Base-by-base conservation (phyloP, 2,797 vertebrate species). In the Rhinichthys osculus region DNA sequence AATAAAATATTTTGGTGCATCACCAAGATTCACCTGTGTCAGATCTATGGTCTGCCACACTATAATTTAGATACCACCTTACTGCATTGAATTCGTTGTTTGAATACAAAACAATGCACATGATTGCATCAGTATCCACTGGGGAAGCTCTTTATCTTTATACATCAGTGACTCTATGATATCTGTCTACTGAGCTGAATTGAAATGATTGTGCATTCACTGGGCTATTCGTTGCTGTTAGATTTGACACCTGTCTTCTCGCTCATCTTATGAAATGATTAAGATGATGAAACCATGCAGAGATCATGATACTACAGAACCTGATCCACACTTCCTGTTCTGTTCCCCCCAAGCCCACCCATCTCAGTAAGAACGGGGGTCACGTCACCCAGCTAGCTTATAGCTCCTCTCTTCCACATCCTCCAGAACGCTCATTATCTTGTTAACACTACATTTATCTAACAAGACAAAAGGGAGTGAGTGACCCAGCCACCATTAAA, bases 361-460 rank as follows among this genome's bases (percentile, higher is more conserved):
- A 72, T 72, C 86, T 82, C 85, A 52, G 72, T 91, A 93, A 91
- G 92, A 92, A 90, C 88, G 90, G 93, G 92, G 94, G 96, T 95
- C 95, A 95, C 88, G 96, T 95, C 95, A 95, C 89, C 86, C 80
- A 70, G 23, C 80, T 78, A 81, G 27, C 44, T 35, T 40, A 38
- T 38, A 80, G n/a, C 82, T 54, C 64, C 62, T 54, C 70, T 40
- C 47, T 79, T 64, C 84, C 8, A n/a, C 82, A 30, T 78, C 85
- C 85, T 73, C 86, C 87, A 54, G 80, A 86, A 82, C 92, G 94
- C 93, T 97, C 96, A 96, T 98, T 97, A 97, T 96, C 96, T 95
- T 96, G 96, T 97, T 97, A 97, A 96, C 95, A 95, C 93, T 95
- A 97, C 96, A 97, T 97, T 97, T 97, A 97, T 96, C 96, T 96